Evolutionary conservation across 2,888 invertebrate genomes (phyloP).

Genomic region (Xanthostigma xanthostigma): DNA sequence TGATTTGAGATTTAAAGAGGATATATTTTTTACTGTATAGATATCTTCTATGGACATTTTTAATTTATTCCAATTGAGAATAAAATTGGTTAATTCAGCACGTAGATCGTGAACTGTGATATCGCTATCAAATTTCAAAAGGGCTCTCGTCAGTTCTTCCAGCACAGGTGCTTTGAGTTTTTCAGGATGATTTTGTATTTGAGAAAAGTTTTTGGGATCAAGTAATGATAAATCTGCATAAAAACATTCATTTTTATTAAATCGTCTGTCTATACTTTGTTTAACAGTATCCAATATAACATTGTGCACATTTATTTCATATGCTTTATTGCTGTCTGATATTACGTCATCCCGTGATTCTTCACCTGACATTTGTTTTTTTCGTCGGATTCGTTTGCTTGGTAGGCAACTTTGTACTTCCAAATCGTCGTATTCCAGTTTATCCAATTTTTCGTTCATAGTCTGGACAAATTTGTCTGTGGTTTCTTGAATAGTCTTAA

Average conservation of each 20-base stretch:
- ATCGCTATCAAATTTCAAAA: no score
- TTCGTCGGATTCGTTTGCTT: background rate
- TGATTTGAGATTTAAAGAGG: no score
- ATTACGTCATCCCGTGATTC: background rate
- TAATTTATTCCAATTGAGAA: no score
- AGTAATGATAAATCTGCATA: no score
- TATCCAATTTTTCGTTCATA: slow-evolving; percentile 2
- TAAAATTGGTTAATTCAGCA: no score
- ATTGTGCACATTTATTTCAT: background rate
- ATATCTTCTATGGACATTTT: no score
- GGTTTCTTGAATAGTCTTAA: slow-evolving; percentile 1
- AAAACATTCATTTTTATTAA: background rate
- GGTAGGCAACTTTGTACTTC: background rate
- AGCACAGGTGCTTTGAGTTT: no score
- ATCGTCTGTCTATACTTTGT: background rate
- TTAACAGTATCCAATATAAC: background rate
- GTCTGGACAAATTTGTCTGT: slow-evolving; percentile 6
- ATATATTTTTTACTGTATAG: no score
- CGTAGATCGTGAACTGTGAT: no score
- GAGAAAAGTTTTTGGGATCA: no score
- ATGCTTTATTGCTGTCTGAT: background rate
- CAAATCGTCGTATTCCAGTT: slow-evolving; percentile 1
- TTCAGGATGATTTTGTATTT: no score
- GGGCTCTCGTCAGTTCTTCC: no score
- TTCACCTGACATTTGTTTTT: slow-evolving; percentile 1